Percentiles rank a stretch among this genome's conserved stretches.
Evolutionary conservation across 2,113 vertebrate genomes (phyloP).

Genomic region (Oriolus oriolus): DNA sequence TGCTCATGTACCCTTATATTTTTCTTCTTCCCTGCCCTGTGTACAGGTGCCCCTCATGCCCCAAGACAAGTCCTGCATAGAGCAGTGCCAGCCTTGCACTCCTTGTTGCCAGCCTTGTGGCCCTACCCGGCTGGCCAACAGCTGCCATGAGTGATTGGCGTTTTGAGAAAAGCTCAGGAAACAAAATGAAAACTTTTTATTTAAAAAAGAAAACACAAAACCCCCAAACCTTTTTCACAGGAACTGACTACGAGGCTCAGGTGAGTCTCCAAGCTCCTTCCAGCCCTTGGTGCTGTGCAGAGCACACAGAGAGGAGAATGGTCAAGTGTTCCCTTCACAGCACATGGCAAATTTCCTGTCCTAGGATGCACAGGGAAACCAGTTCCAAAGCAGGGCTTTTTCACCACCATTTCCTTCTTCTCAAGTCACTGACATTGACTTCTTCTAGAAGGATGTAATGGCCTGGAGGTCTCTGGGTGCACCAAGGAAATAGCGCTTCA

Average conservation of each 20-base stretch:
- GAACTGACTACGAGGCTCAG: not conserved
- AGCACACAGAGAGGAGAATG: not conserved
- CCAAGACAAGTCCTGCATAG: not conserved
- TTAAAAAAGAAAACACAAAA: not conserved
- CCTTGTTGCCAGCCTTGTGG: not conserved
- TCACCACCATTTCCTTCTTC: not conserved
- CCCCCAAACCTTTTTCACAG: not conserved
- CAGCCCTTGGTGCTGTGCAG: not conserved
- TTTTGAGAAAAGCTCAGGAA: not conserved
- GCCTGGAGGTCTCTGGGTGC: not conserved
- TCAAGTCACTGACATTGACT: not conserved
- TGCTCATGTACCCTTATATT: not conserved
- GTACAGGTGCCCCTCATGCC: accelerated
- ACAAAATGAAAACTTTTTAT: not conserved
- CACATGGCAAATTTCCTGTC: not conserved
- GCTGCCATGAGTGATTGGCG: not conserved
- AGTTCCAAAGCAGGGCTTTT: not conserved
- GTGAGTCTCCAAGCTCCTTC: not conserved
- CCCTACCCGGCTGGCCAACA: not conserved
- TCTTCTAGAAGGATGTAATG: not conserved
- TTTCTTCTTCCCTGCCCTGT: not conserved
- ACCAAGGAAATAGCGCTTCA: not conserved
- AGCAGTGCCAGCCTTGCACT: not conserved
- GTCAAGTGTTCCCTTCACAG: not conserved
- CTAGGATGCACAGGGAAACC: not conserved